A percentile compares a stretch with the other conserved stretches of the same genome.
Conservation (phyloP, 53 echinoderm and acorn worm species). For the Holothuria scabra region DNA sequence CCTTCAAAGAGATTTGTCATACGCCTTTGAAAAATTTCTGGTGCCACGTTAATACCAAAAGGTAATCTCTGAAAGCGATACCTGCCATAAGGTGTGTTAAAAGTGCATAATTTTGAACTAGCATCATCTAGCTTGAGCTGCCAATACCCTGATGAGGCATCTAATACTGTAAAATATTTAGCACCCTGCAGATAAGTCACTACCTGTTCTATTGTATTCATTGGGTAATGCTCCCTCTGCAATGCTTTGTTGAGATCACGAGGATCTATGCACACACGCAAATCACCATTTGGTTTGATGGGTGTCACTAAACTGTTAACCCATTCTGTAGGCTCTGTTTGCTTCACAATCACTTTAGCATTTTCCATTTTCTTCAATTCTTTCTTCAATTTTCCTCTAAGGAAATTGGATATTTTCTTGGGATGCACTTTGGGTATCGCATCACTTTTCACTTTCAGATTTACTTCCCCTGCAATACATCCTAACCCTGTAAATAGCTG, state of each 20-base stretch:
- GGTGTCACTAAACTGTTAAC: slow-evolving; percentile 24
- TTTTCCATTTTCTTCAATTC: slow-evolving; percentile 40
- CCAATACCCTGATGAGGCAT: slow-evolving; percentile 58
- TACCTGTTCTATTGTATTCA: slow-evolving; percentile 50
- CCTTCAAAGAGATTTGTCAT: slow-evolving; percentile 37
- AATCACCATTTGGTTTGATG: slow-evolving; percentile 30
- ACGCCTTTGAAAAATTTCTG: slow-evolving; percentile 53
- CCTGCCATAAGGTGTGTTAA: slow-evolving; percentile 59
- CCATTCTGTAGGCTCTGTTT: slow-evolving; percentile 49
- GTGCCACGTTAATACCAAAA: slow-evolving; percentile 56
- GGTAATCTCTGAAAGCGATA: slow-evolving; percentile 51
- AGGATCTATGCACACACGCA: slow-evolving; percentile 54
- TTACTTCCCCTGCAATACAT: slow-evolving; percentile 37
- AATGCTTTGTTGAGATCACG: slow-evolving; percentile 49
- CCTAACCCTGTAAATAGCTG: slow-evolving; percentile 42
- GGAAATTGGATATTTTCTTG: slow-evolving; percentile 42
- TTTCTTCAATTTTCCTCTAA: slow-evolving; percentile 26
- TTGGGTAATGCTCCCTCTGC: slow-evolving; percentile 54
- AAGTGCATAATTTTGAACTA: slow-evolving; percentile 49
- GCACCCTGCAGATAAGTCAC: slow-evolving; percentile 31
- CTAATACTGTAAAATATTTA: slow-evolving; percentile 34
- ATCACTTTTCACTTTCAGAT: slow-evolving; percentile 38
- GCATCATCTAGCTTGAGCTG: slow-evolving; percentile 48
- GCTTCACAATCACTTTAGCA: slow-evolving; percentile 21
- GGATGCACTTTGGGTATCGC: slow-evolving; percentile 32